Conservation (phyloP, 2,113 vertebrate species). For the Clarias macrocephalus region DNA sequence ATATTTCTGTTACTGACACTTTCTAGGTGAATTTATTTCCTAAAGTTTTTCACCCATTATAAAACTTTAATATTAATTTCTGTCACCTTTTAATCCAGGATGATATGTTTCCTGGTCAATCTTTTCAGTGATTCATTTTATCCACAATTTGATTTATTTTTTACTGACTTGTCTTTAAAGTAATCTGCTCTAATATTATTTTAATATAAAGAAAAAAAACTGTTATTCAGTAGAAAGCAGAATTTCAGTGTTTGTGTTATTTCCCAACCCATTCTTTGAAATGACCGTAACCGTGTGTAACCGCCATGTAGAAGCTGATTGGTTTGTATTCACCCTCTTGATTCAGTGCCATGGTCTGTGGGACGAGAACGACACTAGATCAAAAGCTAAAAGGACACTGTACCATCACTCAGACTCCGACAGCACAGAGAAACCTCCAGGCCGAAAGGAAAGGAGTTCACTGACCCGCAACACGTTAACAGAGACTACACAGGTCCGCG, state of each 20-base stretch:
- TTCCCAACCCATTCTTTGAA: background rate
- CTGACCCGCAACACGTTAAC: background rate
- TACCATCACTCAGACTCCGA: conserved; percentile 64
- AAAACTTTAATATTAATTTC: background rate
- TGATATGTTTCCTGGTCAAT: background rate
- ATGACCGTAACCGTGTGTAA: background rate
- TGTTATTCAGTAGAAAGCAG: background rate
- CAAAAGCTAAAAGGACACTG: conserved; percentile 58
- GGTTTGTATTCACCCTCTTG: background rate
- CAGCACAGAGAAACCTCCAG: conserved; percentile 63
- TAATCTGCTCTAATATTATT: background rate
- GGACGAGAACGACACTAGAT: conserved; percentile 79
- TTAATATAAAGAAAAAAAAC: background rate
- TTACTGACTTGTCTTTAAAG: background rate
- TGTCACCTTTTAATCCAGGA: background rate
- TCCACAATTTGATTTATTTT: background rate
- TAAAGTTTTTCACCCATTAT: background rate
- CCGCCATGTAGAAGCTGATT: background rate
- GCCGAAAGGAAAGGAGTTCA: conserved; percentile 49
- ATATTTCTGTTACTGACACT: background rate
- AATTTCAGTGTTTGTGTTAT: background rate
- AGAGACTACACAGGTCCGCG: conserved; percentile 77
- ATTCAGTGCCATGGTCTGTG: conserved; percentile 89
- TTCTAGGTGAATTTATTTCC: background rate
- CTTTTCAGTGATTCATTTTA: background rate